Percentiles rank a stretch among this genome's conserved stretches.
phyloP scores from a whole-genome alignment of 2,113 vertebrate species.

The Odontesthes bonariensis region DNA sequence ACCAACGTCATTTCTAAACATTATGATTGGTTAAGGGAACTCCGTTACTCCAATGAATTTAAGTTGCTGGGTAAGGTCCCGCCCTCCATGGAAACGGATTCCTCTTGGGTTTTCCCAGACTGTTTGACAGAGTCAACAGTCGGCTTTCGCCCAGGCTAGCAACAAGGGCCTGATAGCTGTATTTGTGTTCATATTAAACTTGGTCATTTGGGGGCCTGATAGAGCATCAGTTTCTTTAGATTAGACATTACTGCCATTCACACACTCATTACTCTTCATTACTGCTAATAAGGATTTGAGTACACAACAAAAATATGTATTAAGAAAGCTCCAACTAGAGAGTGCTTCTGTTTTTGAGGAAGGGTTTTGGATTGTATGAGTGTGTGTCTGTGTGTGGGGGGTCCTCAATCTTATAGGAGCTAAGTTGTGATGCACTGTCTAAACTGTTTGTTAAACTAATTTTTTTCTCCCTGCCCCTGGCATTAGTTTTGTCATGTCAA shows the following conservation, averaged over 20 bases:
- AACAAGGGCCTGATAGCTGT: constrained; percentile 36
- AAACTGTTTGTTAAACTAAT: constrained; percentile 20
- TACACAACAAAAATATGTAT: constrained; percentile 27
- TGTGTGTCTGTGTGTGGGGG: background rate
- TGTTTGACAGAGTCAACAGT: no score
- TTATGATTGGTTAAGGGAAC: no score
- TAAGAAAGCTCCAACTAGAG: constrained; percentile 30
- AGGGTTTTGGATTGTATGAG: no score
- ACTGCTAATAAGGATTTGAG: constrained; percentile 57
- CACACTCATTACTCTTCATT: constrained; percentile 68
- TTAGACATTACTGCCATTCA: constrained; percentile 54
- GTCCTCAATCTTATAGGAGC: constrained; percentile 31
- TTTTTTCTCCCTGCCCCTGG: constrained; percentile 10
- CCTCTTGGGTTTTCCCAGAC: no score
- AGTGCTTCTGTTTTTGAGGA: constrained; percentile 13
- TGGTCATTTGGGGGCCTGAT: constrained; percentile 57
- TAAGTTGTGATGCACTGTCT: constrained; percentile 35
- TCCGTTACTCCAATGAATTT: no score
- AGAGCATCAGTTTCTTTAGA: constrained; percentile 58
- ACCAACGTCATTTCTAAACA: no score
- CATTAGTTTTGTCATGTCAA: constrained; percentile 42
- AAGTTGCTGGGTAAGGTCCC: no score
- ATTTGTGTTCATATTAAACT: constrained; percentile 58
- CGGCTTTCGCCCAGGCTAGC: no score
- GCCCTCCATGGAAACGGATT: no score